Evolutionary conservation across 2,113 vertebrate species (phyloP), one percentile per base, ranked within the genome.

Genomic region (Oceanodroma tethys): DNA sequence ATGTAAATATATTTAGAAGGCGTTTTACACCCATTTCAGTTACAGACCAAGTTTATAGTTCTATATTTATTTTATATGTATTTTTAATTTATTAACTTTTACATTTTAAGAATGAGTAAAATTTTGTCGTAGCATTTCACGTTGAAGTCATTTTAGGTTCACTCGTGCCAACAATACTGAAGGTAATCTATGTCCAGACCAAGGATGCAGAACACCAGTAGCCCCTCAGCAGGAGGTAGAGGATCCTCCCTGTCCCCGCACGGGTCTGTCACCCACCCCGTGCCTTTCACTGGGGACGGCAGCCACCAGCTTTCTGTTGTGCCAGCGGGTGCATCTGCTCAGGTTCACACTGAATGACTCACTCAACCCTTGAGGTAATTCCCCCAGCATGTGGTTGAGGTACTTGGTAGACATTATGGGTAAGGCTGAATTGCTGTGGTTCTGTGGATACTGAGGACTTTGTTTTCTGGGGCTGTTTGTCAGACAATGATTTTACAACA

Each of bases 181-280:
- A 67, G 43, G 47, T 34, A 34, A 63, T 16, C 34, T 36, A 7
- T 4, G 4, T 27, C 20, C 26, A 90, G n/a, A n/a, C 13, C 32
- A 75, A 18, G 40, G 56, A 81, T 7, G 19, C 25, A 47, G 36
- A 85, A n/a, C 62, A 62, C 16, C 45, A 30, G 58, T 0, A 48
- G 67, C 62, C 47, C 47, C 62, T 56, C 34, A 68, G 66, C 36
- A 59, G 26, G 38, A 90, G 34, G 26, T 68, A 63, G 25, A 87
- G 23, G 21, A 73, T 50, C 38, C n/a, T 48, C 65, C 70, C 59
- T 32, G 58, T 22, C 16, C 65, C 5, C 0, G 1, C 3, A 2
- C 0, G 5, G 70, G 34, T 20, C 38, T 48, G 45, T 52, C 7
- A 0, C 53, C 60, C 29, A 50, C 26, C 20, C 45, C 0, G 2